These are phyloP conservation scores for Macroglossus sobrinus DNA, from an alignment of 2,113 vertebrate species.

Conservation along the genomic window DNA sequence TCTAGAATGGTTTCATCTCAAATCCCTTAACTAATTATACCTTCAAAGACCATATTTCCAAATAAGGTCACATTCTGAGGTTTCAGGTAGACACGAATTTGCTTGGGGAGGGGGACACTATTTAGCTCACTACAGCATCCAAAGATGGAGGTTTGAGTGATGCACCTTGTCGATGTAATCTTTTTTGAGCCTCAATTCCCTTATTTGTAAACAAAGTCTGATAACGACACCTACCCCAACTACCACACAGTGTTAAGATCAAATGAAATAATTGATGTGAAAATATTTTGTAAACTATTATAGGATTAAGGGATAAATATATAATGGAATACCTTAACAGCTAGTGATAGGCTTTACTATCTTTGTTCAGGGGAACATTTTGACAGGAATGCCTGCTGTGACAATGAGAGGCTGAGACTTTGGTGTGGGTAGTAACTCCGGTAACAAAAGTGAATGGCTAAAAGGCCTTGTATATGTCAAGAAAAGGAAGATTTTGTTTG, in stretches of 20 bases:
- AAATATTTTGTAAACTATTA: neutral
- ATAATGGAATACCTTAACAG: neutral
- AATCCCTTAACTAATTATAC: neutral
- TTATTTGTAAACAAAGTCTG: neutral
- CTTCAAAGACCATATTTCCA: neutral
- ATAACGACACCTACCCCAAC: neutral
- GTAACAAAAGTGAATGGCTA: neutral
- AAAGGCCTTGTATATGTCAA: neutral
- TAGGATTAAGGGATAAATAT: neutral
- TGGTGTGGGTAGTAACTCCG: neutral
- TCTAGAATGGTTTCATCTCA: neutral
- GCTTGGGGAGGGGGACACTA: rapidly evolving
- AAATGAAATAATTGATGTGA: neutral
- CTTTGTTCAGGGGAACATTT: neutral
- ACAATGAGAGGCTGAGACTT: neutral
- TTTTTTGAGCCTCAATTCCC: neutral
- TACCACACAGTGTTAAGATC: neutral
- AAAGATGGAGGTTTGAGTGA: neutral
- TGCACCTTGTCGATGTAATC: neutral
- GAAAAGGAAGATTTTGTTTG: neutral
- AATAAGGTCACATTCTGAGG: neutral
- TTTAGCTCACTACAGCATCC: neutral
- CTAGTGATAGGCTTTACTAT: neutral
- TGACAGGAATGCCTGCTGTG: too few relatives aligned
- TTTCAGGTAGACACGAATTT: neutral